A percentile compares a stretch with the other conserved stretches of the same genome.
phyloP scores from a whole-genome alignment of 1,140 invertebrate genomes.

The Trichogramma pretiosum region DNA sequence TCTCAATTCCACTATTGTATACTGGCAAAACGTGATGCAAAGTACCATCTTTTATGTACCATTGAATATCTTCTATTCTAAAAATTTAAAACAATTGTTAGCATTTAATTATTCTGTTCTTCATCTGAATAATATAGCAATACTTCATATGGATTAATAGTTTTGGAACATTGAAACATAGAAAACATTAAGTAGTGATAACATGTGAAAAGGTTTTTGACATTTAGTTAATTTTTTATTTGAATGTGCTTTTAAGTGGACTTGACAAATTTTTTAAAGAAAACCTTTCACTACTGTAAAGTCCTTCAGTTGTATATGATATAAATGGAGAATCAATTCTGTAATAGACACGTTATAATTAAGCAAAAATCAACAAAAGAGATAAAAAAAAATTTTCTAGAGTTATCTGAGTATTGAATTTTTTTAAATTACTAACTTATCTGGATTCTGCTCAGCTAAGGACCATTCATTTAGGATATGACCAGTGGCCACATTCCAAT shows the following conservation, averaged over 20 bases:
- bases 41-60: slow-evolving; percentile 54
- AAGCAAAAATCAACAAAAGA: slow-evolving; percentile 2
- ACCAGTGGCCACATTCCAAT: slow-evolving; percentile 67
- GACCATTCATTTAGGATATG: slow-evolving; percentile 48
- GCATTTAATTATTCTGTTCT: background rate
- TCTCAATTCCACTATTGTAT: slow-evolving; percentile 58
- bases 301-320: slow-evolving; percentile 41
- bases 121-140: background rate
- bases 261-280: slow-evolving; percentile 16
- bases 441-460: slow-evolving; percentile 39
- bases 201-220: background rate
- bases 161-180: slow-evolving; percentile 2
- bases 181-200: slow-evolving; percentile 4
- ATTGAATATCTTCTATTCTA: slow-evolving; percentile 44
- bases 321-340: slow-evolving; percentile 41
- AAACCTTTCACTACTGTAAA: slow-evolving; percentile 40
- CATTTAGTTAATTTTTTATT: background rate
- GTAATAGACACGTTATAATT: slow-evolving; percentile 23
- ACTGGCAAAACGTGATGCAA: slow-evolving; percentile 60
- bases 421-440: slow-evolving; percentile 28
- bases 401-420: too few species aligned
- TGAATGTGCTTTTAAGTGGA: slow-evolving; percentile 16
- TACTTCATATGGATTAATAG: slow-evolving; percentile 1
- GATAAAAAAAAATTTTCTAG: too few species aligned
- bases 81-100: background rate